Base-by-base conservation (phyloP, 2,797 vertebrate genomes). In the Amblyopsis hoosieri region DNA sequence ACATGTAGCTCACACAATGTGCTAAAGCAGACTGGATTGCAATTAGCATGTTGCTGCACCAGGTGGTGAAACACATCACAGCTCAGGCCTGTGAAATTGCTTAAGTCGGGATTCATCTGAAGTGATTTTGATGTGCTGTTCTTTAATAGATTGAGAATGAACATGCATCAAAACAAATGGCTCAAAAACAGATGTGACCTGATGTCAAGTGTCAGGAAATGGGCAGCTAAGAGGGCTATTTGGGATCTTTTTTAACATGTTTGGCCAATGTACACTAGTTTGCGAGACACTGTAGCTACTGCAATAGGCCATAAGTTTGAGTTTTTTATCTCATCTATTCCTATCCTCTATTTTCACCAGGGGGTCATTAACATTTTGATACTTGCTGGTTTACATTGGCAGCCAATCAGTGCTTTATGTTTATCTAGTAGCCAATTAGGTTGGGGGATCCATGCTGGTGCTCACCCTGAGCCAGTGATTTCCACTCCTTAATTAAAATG, bases 331-430 rank as follows among this genome's bases (percentile, higher is more conserved):
- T 29, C 23, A 29, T 48, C 29, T 59, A n/a, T 60, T 47, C 61
- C 68, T 71, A 57, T 57, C 19, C 46, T 64, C 31, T 2, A 66
- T n/a, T 67, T 46, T 62, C 69, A 76, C 78, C 72, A 76, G 70
- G 14, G 57, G 62, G 12, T 54, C 45, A 50, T 54, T 54, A 54
- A 62, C 50, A 61, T 68, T 71, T 67, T 63, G 37, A 71, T 52
- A 45, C 70, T 57, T 57, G 60, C 67, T 74, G 74, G 47, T 54
- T 60, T 54, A 78, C 33, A 74, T 12, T 48, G 46, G 46, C 46
- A 48, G n/a, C 46, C 46, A 48, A 48, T 77, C 66, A 61, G 55
- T 64, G 57, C 57, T 54, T 59, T 57, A 42, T 5, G 60, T 70
- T 23, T 45, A 66, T 54, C 33, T 3, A 47, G 37, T 73, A 60